A percentile compares a stretch with the other conserved stretches of the same genome.
Conservation (phyloP, 2,888 invertebrate species). For the Polyommatus icarus region DNA sequence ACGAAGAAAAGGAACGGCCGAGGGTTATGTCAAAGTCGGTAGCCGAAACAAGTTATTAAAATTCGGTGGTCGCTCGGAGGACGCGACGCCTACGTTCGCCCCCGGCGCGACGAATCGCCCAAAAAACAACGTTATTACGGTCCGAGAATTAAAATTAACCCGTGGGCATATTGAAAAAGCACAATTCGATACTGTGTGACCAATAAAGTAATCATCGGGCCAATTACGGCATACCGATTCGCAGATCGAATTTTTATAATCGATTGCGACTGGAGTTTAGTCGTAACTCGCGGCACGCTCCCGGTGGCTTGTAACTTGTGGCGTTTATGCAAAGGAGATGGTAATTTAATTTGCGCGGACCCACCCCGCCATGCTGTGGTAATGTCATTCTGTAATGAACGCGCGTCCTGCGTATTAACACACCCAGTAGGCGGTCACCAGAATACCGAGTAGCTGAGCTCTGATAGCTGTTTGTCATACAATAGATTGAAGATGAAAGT, state of each 20-base stretch:
- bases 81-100: constrained; percentile 57
- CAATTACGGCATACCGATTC: constrained; percentile 69
- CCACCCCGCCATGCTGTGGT: constrained; percentile 40
- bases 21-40: constrained; percentile 69
- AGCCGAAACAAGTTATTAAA: constrained; percentile 76
- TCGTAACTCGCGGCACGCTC: constrained; percentile 49
- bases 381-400: constrained; percentile 27
- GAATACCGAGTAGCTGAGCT: not conserved
- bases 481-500: not conserved
- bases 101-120: constrained; percentile 42
- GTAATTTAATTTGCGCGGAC: constrained; percentile 70
- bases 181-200: constrained; percentile 55
- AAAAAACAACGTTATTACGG: constrained; percentile 45
- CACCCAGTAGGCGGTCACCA: constrained; percentile 29
- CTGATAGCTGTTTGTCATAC: not conserved
- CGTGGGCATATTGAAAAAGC: constrained; percentile 51
- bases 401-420: not conserved
- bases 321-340: constrained; percentile 70
- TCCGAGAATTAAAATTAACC: constrained; percentile 56
- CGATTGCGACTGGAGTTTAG: constrained; percentile 55
- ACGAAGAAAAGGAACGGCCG: constrained; percentile 55
- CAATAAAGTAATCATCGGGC: constrained; percentile 76
- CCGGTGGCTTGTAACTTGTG: constrained; percentile 51
- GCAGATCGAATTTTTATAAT: constrained; percentile 74
- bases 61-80: constrained; percentile 59